Evolutionary conservation across 2,797 vertebrate genomes (phyloP), one percentile per base, ranked within the genome.

Genomic region (Meda fulgida): DNA sequence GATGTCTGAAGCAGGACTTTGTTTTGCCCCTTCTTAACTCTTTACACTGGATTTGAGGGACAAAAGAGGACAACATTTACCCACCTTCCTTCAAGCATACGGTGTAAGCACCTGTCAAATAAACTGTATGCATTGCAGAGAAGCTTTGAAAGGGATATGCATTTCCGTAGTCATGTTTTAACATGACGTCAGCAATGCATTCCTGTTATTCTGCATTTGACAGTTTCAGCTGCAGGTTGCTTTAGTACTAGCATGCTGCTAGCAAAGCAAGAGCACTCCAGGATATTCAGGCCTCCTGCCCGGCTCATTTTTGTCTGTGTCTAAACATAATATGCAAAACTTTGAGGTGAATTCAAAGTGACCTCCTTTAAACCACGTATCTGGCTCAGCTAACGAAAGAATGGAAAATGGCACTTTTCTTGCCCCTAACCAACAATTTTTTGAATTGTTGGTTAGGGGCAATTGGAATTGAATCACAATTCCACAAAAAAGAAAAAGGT

Each of bases 281-380:
- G 51, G 36, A 77, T 21, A 73, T 71, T 38, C 48, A 80, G 43
- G 9, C 14, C 55, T 53, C 18, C 21, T 77, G 26, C 48, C 46
- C 3, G 7, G 29, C 31, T 53, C 48, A 46, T 60, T 58, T 55
- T 7, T 60, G 10, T 23, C 66, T 65, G 19, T 78, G n/a, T 40
- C 80, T 55, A 82, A 71, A 86, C 40, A 86, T 26, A 81, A 71
- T 29, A 51, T 69, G 40, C 73, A 51, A 34, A 81, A 60, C 78
- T 67, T 48, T 48, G 40, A 48, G 36, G 51, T 38, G 26, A 85
- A 70, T 21, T 29, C 18, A 51, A 40, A 23, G 53, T 21, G 23
- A 36, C 34, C 21, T 6, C 13, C 23, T 40, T 23, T 31, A 60
- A 4, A 58, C 14, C 7, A 48, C 46, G 14, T 6, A 75, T 75